These are phyloP conservation scores for Microplitis deprimator DNA, from an alignment of 2,888 invertebrate genomes.

Conservation along the genomic window DNA sequence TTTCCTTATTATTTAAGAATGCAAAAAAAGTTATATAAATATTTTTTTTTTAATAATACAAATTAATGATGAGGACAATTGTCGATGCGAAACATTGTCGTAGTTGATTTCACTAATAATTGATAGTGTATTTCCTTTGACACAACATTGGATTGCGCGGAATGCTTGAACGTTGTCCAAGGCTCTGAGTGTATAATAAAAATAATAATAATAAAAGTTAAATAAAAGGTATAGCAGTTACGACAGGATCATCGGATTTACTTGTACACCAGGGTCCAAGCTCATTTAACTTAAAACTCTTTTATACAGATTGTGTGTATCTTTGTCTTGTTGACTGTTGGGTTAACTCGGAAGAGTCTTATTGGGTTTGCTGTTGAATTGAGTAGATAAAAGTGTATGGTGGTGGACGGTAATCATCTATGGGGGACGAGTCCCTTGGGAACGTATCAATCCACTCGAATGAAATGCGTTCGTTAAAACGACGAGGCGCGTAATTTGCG, in stretches of 20 bases:
- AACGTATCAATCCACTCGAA: slow-evolving; percentile 54
- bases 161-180: background rate
- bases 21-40: background rate
- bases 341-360: slow-evolving; percentile 18
- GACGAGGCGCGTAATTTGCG: slow-evolving; percentile 51
- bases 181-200: background rate
- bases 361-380: slow-evolving; percentile 20
- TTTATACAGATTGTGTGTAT: background rate
- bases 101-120: background rate
- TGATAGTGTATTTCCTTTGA: background rate
- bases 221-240: background rate
- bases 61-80: background rate
- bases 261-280: background rate
- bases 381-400: slow-evolving; percentile 3
- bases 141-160: background rate
- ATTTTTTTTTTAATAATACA: background rate
- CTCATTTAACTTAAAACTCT: background rate
- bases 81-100: background rate
- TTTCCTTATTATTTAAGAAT: background rate
- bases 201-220: background rate
- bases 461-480: slow-evolving; percentile 54
- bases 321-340: slow-evolving; percentile 42
- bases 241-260: background rate
- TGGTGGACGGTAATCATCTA: slow-evolving; percentile 46
- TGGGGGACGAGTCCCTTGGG: slow-evolving; percentile 50